These are phyloP conservation scores for Mohoua ochrocephala DNA, from an alignment of 2,113 vertebrate genomes.

Conservation along the genomic window DNA sequence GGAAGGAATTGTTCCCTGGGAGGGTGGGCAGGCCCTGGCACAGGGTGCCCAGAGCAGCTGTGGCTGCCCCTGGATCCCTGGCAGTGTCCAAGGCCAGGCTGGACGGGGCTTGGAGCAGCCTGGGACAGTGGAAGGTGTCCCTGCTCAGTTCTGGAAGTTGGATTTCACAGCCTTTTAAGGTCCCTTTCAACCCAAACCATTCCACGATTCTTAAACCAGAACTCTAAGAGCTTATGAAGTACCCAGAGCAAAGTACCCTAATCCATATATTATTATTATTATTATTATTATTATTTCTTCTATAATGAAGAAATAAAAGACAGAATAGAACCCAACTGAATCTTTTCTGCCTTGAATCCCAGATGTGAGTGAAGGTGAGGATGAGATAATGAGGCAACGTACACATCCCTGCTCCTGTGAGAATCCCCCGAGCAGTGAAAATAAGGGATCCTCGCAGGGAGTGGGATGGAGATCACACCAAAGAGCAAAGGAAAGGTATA, in stretches of 20 bases:
- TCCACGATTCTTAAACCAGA: neutral
- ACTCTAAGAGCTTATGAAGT: neutral
- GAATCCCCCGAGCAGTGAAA: neutral
- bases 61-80: neutral
- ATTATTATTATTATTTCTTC: neutral
- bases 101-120: neutral
- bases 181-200: neutral
- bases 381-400: neutral
- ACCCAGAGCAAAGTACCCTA: neutral
- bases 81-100: rapidly evolving
- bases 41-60: neutral
- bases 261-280: neutral
- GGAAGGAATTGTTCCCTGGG: neutral
- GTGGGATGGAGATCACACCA: neutral
- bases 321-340: neutral
- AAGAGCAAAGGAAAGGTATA: neutral
- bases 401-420: neutral
- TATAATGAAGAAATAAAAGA: neutral
- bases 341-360: neutral
- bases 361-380: neutral
- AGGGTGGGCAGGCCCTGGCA: neutral
- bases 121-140: neutral
- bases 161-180: neutral
- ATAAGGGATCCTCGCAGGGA: neutral
- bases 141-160: neutral